phyloP scores from a whole-genome alignment of 1,140 invertebrate species.

The Drosophila ficusphila region DNA sequence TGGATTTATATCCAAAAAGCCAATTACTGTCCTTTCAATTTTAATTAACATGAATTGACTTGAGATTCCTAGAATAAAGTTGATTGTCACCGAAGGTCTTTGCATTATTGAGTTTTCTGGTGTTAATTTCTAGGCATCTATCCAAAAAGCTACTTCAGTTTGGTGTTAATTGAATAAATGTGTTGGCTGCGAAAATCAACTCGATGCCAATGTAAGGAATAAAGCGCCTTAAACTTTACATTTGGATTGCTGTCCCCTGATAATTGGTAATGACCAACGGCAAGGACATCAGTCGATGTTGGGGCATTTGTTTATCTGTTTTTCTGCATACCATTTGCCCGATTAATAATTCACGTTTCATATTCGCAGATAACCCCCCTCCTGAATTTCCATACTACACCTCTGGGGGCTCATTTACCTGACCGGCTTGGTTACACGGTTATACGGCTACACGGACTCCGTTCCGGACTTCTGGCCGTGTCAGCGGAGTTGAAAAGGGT shows the following conservation, averaged over 20 bases:
- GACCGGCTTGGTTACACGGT: conserved; percentile 18
- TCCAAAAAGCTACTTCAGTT: background rate
- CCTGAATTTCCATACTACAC: background rate
- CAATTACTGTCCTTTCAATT: background rate
- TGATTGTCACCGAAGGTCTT: background rate
- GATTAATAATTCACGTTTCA: conserved; percentile 63
- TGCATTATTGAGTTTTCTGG: background rate
- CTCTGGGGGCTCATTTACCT: conserved; percentile 15
- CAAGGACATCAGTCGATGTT: conserved; percentile 58
- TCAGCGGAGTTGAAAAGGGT: conserved; percentile 52
- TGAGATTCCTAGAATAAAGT: too few relatives aligned
- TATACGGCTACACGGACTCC: conserved; percentile 7
- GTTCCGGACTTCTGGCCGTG: conserved; percentile 25
- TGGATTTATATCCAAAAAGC: background rate
- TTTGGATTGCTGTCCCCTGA: conserved; percentile 14
- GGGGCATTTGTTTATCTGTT: conserved; percentile 37
- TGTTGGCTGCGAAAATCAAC: too few relatives aligned
- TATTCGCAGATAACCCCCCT: conserved; percentile 28
- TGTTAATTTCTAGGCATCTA: too few relatives aligned
- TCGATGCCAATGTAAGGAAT: background rate
- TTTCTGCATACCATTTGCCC: conserved; percentile 14
- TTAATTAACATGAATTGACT: too few relatives aligned
- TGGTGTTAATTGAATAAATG: too few relatives aligned
- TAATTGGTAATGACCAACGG: conserved; percentile 49
- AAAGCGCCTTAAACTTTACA: background rate